These are phyloP conservation scores for Acromyrmex charruanus DNA, from an alignment of 1,140 invertebrate genomes.

Conservation along the genomic window DNA sequence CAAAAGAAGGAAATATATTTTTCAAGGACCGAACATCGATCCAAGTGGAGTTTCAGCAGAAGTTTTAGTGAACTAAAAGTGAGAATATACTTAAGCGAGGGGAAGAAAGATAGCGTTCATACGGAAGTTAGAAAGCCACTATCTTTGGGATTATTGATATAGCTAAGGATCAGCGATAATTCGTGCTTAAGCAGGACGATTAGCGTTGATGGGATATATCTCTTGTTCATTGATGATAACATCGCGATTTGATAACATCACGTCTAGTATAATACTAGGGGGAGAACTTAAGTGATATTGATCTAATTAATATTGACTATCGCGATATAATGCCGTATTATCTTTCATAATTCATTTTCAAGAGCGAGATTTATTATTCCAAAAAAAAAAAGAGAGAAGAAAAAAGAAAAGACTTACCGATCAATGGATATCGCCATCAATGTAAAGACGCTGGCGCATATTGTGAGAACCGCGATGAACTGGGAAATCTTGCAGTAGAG, in stretches of 20 bases:
- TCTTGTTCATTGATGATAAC: neutral
- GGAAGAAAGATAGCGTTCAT: neutral
- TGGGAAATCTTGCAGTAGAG: constrained; percentile 97
- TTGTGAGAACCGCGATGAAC: constrained; percentile 96
- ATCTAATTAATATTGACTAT: constrained; percentile 12
- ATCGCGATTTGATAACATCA: neutral
- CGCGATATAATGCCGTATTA: neutral
- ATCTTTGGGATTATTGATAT: constrained; percentile 16
- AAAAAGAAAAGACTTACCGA: constrained; percentile 90
- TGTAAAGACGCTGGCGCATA: constrained; percentile 97
- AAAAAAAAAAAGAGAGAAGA: neutral
- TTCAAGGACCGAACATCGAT: constrained; percentile 26
- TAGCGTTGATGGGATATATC: constrained; percentile 16
- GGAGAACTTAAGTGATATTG: neutral
- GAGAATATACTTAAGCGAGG: neutral
- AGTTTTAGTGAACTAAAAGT: neutral
- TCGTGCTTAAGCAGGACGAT: neutral
- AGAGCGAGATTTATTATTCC: neutral
- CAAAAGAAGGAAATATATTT: constrained; percentile 59
- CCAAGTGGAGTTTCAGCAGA: constrained; percentile 12
- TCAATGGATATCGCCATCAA: constrained; percentile 98
- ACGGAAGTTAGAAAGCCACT: neutral
- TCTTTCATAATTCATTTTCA: neutral
- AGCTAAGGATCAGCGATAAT: neutral
- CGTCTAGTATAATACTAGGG: neutral